Evolutionary conservation across 37 sponge, comb jelly and placozoan species (phyloP).

Genomic region (Oscarella lobularis): DNA sequence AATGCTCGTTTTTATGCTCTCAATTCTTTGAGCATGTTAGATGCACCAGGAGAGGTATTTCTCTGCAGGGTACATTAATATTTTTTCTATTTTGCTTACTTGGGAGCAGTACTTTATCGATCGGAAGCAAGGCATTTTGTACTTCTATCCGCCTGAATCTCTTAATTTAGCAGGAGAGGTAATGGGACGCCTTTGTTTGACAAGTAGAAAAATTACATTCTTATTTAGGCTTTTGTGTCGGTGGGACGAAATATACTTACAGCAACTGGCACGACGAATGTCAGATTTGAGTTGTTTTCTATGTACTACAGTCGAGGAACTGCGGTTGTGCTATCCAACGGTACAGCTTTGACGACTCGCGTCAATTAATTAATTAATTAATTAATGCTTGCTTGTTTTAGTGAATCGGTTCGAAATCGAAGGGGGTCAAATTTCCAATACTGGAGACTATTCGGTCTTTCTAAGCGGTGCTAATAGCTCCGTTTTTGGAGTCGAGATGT

Average conservation of each 20-base stretch:
- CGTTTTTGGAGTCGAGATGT: neutral
- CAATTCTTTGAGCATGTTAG: constrained; percentile 19
- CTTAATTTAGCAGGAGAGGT: too few relatives aligned
- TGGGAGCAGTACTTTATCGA: constrained; percentile 27
- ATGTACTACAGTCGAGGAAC: constrained; percentile 16
- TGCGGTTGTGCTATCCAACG: constrained; percentile 5
- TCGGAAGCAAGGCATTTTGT: constrained; percentile 20
- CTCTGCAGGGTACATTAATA: neutral
- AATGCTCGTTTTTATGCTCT: constrained; percentile 24
- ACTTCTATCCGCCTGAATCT: constrained; percentile 15
- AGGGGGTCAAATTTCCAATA: neutral
- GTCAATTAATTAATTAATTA: neutral
- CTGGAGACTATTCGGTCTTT: constrained; percentile 10
- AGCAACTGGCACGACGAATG: constrained; percentile 5
- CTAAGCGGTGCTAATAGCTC: constrained; percentile 15
- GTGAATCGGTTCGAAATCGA: constrained; percentile 4
- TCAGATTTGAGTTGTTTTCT: constrained; percentile 1
- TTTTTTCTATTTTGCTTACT: neutral
- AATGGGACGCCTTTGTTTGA: too few relatives aligned
- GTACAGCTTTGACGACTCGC: constrained; percentile 4
- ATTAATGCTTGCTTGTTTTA: neutral
- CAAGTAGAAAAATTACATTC: too few relatives aligned
- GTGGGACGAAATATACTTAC: constrained; percentile 14
- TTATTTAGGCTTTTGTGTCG: constrained; percentile 19
- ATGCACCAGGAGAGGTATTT: constrained; percentile 19